Evolutionary conservation across 2,113 vertebrate genomes (phyloP).

Genomic region (Riparia riparia): DNA sequence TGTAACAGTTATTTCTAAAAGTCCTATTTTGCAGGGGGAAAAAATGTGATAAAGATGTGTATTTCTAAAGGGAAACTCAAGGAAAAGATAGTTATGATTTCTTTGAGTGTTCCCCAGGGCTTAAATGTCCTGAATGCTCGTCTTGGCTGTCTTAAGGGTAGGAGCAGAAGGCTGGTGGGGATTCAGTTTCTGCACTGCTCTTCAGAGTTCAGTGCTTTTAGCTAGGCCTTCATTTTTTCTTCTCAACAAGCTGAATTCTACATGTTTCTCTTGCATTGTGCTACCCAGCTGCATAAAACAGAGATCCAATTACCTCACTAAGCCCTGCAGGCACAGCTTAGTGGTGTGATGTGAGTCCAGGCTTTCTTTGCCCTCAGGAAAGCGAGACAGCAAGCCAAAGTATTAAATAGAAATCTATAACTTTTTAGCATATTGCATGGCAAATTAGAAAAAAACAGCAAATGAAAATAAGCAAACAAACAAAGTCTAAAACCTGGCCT

Average conservation of each 20-base stretch:
- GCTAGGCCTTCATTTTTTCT: not conserved
- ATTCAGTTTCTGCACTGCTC: not conserved
- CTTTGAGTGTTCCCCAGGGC: not conserved
- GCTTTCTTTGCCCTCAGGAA: not conserved
- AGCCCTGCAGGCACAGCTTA: not conserved
- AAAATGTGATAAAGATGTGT: not conserved
- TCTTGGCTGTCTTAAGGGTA: not conserved
- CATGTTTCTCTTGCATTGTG: not conserved
- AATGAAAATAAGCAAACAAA: not conserved
- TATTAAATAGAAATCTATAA: not conserved
- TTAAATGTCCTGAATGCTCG: not conserved
- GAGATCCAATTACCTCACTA: not conserved
- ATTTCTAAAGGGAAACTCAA: not conserved
- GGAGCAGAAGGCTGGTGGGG: not conserved
- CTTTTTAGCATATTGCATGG: not conserved
- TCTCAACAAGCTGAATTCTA: not conserved
- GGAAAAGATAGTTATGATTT: not conserved
- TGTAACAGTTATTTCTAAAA: not conserved
- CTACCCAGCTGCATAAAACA: not conserved
- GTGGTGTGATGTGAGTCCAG: not conserved
- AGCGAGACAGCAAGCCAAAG: not conserved
- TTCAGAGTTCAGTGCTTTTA: not conserved
- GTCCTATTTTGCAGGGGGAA: not conserved
- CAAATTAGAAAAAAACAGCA: not conserved
- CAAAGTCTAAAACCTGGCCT: not conserved